Evolutionary conservation across 53 echinoderm and acorn worm species (phyloP), one percentile per base, ranked within the genome.

Genomic region (Zoroaster sp.): DNA sequence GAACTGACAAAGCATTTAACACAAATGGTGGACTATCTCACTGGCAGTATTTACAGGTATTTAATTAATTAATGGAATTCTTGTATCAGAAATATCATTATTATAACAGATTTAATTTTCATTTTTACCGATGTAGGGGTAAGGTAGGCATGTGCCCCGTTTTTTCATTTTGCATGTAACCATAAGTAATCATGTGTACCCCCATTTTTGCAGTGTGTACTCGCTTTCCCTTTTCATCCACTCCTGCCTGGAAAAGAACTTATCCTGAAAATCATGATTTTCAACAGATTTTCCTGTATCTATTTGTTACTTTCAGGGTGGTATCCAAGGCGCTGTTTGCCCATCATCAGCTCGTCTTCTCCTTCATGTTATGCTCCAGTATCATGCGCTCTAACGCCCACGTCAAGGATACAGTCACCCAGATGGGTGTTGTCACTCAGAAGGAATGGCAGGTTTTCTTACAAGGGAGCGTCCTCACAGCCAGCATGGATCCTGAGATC

Each of bases 11-110:
- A 86, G 51, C 95, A 98, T 51, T 87, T 98, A 74, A 78, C 89
- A 75, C 91, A 90, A 31, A 98, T 98, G 98, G 95, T 98, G 44
- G 91, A 93, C 66, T 94, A 98, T 45, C 91, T 98, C 47, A 98
- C 98, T 17, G 94, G 94, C 32, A 98, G 94, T 54, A 94, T 98
- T 28, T 98, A 98, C 86, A 95, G 92, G 98, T 98, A 87, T 73
- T 77, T 21, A 33, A 13, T 73, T n/a, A 73, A 9, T 38, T 6
- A 10, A 28, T 59, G 3, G 21, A 54, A 54, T 8, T 54, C 54
- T 20, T 54, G 52, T 52, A 18, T 8, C 4, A 54, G 54, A 21
- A 54, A 18, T 54, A 20, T 54, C 18, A 3, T n/a, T 18, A 21
- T n/a, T n/a, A n/a, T n/a, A n/a, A n/a, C n/a, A n/a, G n/a, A n/a